phyloP scores from a whole-genome alignment of 92 coral and sea anemone species.

The Zoanthus sociatus region DNA sequence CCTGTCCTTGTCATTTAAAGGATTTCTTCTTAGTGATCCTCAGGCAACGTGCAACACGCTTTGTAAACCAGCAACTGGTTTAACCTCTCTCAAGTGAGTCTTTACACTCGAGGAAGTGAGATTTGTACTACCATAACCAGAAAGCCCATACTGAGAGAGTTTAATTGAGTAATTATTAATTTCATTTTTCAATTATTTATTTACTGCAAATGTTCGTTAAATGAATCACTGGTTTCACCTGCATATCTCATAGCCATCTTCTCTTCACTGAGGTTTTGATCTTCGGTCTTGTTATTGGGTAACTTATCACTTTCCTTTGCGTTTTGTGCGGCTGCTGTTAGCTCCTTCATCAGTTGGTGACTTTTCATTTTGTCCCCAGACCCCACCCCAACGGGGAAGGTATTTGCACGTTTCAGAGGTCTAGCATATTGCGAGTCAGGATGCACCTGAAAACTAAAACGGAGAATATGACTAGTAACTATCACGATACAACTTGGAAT shows the following conservation, averaged over 20 bases:
- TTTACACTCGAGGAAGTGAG: too few species aligned
- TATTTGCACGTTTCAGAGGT: constrained; percentile 72
- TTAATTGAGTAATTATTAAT: too few species aligned
- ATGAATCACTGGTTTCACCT: constrained; percentile 25
- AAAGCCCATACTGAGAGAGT: too few species aligned
- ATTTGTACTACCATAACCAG: too few species aligned
- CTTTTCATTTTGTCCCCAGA: constrained; percentile 56
- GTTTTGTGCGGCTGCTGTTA: constrained; percentile 51
- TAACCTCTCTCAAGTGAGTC: too few species aligned
- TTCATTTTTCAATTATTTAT: too few species aligned
- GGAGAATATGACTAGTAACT: too few species aligned
- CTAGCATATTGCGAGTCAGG: constrained; percentile 81
- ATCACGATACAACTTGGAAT: too few species aligned
- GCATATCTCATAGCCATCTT: constrained; percentile 79
- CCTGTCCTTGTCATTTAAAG: too few species aligned
- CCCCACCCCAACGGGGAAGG: constrained; percentile 48
- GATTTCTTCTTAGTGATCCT: too few species aligned
- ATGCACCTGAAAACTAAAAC: constrained; percentile 74
- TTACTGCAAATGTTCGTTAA: not conserved
- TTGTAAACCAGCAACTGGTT: too few species aligned
- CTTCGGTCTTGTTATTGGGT: constrained; percentile 65
- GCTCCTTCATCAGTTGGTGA: constrained; percentile 58
- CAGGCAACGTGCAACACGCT: too few species aligned
- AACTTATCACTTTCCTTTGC: constrained; percentile 34
- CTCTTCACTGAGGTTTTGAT: constrained; percentile 77